Base-by-base conservation (phyloP, 2,888 invertebrate species). In the Panorpa germanica region DNA sequence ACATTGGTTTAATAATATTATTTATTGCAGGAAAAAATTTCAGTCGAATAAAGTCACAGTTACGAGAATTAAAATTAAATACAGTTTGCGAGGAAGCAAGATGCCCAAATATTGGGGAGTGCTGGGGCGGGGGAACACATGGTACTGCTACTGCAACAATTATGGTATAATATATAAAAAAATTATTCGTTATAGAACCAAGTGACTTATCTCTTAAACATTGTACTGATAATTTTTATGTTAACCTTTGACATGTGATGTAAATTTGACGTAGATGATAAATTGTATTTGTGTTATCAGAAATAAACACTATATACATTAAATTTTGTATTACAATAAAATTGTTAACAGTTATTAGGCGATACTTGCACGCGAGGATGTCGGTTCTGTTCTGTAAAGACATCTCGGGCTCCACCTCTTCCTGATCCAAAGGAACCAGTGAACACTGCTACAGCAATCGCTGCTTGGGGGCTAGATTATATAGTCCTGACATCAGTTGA, bases 61-160 rank as follows among this genome's bases (percentile, higher is more conserved):
- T 96, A 3, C 61, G 90, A 19, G 69, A 73, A 26, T 58, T 93
- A 11, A 90, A 90, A 43, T 59, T 96, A 18, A 81, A 86, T 41
- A 96, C 96, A 0, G 95, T 95, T 2, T 96, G 96, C 50, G 95
- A 96, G 48, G 95, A 96, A 53, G 96, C 95, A 0, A 63, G 86
- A 34, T 96, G 96, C 59, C 96, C 95, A 0, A 96, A 96, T 53
- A 95, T 96, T 37, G 93, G 96, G 8, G 95, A 96, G 57, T 98
- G 98, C 53, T 95, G 93, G 93, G 91, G 91, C 31, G 90, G 90
- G 0, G 91, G 91, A 9, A 77, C 83, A 45, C 69, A 85, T 58
- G 82, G 82, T 17, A 88, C 86, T 11, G 85, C 96, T n/a, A 99
- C 98, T 13, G 98, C 98, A 3, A 99, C 98, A 26, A 96, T 98